phyloP scores from a whole-genome alignment of 92 coral and sea anemone species.

The Porites divaricata region DNA sequence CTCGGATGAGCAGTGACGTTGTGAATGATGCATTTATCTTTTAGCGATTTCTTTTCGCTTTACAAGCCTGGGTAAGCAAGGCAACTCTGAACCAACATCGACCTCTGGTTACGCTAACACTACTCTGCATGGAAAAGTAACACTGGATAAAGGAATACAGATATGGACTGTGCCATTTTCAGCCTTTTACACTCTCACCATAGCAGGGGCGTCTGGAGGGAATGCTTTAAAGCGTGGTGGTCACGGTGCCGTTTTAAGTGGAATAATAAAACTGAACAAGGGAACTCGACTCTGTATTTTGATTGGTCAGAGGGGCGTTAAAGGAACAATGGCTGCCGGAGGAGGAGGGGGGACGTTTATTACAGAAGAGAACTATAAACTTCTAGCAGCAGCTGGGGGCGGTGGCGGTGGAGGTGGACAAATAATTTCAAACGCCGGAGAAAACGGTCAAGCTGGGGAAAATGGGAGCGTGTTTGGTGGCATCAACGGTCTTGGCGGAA shows the following conservation, averaged over 20 bases:
- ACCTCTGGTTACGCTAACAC: slow-evolving; percentile 54
- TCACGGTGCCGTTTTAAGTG: slow-evolving; percentile 46
- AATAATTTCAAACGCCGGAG: slow-evolving; percentile 23
- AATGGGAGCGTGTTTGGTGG: slow-evolving; percentile 59
- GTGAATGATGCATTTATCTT: not conserved
- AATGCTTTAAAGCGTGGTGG: slow-evolving; percentile 18
- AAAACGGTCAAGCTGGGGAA: slow-evolving; percentile 37
- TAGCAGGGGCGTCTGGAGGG: slow-evolving; percentile 75
- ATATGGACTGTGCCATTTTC: slow-evolving; percentile 70
- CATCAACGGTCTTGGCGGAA: slow-evolving; percentile 54
- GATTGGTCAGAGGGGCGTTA: slow-evolving; percentile 62
- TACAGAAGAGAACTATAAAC: slow-evolving; percentile 1
- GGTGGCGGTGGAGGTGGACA: slow-evolving; percentile 64
- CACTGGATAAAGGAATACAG: slow-evolving; percentile 57
- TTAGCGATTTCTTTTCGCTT: slow-evolving; percentile 20
- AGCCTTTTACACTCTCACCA: slow-evolving; percentile 45
- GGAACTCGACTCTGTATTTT: slow-evolving; percentile 50
- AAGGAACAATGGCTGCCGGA: slow-evolving; percentile 30
- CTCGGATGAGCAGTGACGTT: not conserved
- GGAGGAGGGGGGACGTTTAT: slow-evolving; percentile 82
- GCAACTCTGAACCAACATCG: slow-evolving; percentile 56
- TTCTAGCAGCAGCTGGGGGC: slow-evolving; percentile 64
- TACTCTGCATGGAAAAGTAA: slow-evolving; percentile 35
- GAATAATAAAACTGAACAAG: slow-evolving; percentile 34
- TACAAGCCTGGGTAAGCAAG: slow-evolving; percentile 39